These are phyloP conservation scores for Plutomurus gul DNA, from an alignment of 1,140 invertebrate species.

Conservation along the genomic window DNA sequence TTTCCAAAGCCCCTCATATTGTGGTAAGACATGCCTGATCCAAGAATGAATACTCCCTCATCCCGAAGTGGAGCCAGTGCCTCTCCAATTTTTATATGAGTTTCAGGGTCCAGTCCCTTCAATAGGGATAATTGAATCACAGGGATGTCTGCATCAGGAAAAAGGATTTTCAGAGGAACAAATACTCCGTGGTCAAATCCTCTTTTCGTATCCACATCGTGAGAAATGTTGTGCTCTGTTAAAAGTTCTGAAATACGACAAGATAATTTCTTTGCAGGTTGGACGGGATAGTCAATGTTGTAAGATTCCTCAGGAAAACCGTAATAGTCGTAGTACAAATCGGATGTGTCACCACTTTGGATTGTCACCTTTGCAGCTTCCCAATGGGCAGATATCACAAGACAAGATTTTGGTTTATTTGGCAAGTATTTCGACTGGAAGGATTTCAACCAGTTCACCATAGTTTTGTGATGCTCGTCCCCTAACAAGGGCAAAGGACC, in stretches of 20 bases:
- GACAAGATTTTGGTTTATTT: neutral
- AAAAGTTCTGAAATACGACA: conserved; percentile 1
- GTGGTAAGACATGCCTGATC: conserved; percentile 42
- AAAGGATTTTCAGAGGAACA: conserved; percentile 34
- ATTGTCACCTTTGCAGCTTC: neutral
- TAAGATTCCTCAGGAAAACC: conserved; percentile 42
- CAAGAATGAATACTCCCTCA: conserved; percentile 39
- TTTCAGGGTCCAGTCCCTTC: neutral
- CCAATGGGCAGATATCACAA: neutral
- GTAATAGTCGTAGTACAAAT: conserved; percentile 43
- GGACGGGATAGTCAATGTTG: conserved; percentile 14
- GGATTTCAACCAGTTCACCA: conserved; percentile 6
- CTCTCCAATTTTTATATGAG: conserved; percentile 36
- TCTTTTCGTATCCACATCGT: neutral
- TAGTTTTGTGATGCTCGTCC: conserved; percentile 12
- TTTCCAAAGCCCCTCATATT: conserved; percentile 34
- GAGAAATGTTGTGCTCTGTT: neutral
- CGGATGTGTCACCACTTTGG: neutral
- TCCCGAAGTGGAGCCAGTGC: conserved; percentile 27
- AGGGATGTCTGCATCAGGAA: neutral
- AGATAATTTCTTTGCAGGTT: neutral
- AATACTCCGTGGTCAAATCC: conserved; percentile 45
- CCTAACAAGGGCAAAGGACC: conserved; percentile 36
- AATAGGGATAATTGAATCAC: conserved; percentile 35
- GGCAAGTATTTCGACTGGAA: neutral